Conservation (phyloP, 2,113 vertebrate genomes). For the Aptenodytes forsteri region DNA sequence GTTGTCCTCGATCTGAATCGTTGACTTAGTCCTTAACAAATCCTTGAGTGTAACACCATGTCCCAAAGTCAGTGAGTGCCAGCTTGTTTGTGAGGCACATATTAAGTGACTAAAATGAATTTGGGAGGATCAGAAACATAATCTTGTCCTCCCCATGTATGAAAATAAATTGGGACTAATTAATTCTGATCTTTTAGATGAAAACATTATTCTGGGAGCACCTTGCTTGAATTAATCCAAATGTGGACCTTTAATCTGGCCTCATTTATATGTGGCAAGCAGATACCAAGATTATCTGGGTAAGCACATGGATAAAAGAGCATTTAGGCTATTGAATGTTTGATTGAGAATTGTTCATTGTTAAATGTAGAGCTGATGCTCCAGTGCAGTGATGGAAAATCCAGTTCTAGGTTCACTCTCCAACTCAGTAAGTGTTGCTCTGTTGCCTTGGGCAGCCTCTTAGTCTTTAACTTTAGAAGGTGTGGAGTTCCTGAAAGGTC, state of each 20-base stretch:
- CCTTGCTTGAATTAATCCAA: neutral
- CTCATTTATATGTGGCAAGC: neutral
- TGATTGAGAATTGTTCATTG: neutral
- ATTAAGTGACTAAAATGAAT: neutral
- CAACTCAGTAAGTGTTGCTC: neutral
- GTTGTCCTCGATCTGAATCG: neutral
- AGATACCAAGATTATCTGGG: neutral
- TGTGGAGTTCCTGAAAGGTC: neutral
- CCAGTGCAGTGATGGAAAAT: neutral
- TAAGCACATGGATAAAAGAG: neutral
- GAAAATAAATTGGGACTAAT: neutral
- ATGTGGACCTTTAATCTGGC: neutral
- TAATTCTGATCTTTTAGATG: neutral
- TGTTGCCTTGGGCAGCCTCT: neutral
- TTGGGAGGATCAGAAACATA: neutral
- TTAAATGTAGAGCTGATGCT: neutral
- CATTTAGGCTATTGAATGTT: neutral
- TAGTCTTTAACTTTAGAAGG: neutral
- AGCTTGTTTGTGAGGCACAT: neutral
- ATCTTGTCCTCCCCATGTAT: neutral
- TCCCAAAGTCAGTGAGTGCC: neutral
- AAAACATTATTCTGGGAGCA: neutral
- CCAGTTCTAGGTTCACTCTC: neutral
- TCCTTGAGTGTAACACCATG: neutral
- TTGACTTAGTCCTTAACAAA: neutral